phyloP scores from a whole-genome alignment of 2,113 vertebrate species.

The Baryphthengus martii region DNA sequence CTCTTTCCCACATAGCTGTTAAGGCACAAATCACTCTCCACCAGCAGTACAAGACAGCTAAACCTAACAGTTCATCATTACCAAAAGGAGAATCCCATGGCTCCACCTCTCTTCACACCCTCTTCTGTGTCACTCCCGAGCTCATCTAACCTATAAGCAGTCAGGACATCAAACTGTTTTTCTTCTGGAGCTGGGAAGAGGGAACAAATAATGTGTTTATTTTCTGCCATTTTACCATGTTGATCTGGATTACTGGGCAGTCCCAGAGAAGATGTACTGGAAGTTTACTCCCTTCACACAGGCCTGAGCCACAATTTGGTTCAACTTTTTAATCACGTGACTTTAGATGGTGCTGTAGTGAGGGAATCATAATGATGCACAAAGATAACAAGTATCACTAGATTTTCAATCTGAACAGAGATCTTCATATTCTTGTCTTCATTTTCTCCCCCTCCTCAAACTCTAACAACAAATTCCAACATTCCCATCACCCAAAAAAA shows the following conservation, averaged over 20 bases:
- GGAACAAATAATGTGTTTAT: not conserved
- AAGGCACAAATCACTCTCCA: not conserved
- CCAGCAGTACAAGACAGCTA: not conserved
- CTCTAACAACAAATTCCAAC: not conserved
- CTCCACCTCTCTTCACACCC: not conserved
- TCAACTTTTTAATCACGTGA: not conserved
- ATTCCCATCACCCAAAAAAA: not conserved
- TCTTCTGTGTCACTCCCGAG: not conserved
- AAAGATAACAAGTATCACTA: not conserved
- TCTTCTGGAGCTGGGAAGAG: not conserved
- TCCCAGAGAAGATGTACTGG: not conserved
- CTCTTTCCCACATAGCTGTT: not conserved
- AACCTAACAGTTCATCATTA: not conserved
- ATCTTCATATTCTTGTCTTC: not conserved
- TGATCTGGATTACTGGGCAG: not conserved
- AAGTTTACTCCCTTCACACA: not conserved
- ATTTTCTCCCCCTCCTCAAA: not conserved
- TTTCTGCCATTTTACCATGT: not conserved
- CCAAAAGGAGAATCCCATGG: not conserved
- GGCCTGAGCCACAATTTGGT: not conserved
- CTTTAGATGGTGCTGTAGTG: not conserved
- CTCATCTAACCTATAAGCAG: not conserved
- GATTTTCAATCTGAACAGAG: not conserved
- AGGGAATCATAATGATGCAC: fast-evolving
- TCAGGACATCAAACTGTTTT: fast-evolving